A percentile compares a stretch with the other conserved stretches of the same genome.
Evolutionary conservation across 2,113 vertebrate species (phyloP).

Genomic region (Bothrops jararaca): DNA sequence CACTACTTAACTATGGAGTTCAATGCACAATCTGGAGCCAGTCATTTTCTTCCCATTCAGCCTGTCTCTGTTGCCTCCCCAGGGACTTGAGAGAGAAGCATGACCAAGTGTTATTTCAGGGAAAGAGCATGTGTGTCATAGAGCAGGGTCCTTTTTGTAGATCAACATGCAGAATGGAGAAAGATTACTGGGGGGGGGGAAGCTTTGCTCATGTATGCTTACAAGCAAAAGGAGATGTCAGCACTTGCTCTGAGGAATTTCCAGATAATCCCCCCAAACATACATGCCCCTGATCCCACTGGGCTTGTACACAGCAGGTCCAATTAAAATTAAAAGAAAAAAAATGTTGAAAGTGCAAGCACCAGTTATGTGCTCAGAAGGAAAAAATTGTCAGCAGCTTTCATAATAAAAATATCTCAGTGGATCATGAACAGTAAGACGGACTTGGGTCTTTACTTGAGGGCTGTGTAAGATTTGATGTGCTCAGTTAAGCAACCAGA

Average conservation of each 20-base stretch:
- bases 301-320: slow-evolving; percentile 61
- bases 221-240: slow-evolving; percentile 46
- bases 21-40: background rate
- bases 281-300: slow-evolving; percentile 59
- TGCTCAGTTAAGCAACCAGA: slow-evolving; percentile 52
- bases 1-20: background rate
- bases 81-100: too few relatives aligned
- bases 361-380: slow-evolving; percentile 55
- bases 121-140: background rate
- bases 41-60: background rate
- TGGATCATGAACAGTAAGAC: slow-evolving; percentile 59
- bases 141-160: background rate
- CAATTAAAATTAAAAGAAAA: slow-evolving; percentile 66
- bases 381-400: slow-evolving; percentile 59
- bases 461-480: slow-evolving; percentile 52
- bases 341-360: slow-evolving; percentile 46
- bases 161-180: background rate
- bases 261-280: slow-evolving; percentile 49
- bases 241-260: slow-evolving; percentile 52
- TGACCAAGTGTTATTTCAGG: background rate
- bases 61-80: background rate
- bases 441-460: slow-evolving; percentile 62
- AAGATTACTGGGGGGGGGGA: background rate
- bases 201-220: slow-evolving; percentile 36
- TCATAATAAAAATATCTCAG: slow-evolving; percentile 58